These are phyloP conservation scores for Chalcis sispes DNA, from an alignment of 2,888 invertebrate species.

Conservation along the genomic window DNA sequence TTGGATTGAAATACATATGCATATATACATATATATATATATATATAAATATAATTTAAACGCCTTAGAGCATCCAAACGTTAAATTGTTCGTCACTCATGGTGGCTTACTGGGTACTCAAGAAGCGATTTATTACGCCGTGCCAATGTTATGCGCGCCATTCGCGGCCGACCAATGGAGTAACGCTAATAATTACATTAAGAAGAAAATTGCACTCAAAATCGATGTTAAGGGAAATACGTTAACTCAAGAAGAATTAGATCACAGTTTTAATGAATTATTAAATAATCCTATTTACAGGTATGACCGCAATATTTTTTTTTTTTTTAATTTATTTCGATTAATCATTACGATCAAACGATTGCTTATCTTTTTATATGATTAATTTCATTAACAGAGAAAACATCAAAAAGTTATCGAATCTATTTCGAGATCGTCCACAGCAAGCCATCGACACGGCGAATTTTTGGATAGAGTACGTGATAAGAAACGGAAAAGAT, in stretches of 20 bases:
- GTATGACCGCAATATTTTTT: conserved; percentile 10
- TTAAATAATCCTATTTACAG: conserved; percentile 62
- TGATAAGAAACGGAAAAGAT: conserved; percentile 65
- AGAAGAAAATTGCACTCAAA: conserved; percentile 64
- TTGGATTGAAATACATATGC: too few species aligned
- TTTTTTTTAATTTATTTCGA: neutral
- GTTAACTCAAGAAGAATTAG: conserved; percentile 64
- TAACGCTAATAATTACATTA: conserved; percentile 65
- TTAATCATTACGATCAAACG: neutral
- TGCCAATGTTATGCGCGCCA: conserved; percentile 72
- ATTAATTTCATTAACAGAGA: conserved; percentile 59
- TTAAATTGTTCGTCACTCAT: conserved; percentile 71
- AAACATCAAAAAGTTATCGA: conserved; percentile 58
- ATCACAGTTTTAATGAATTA: conserved; percentile 64
- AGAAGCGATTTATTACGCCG: conserved; percentile 69
- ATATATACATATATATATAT: too few species aligned
- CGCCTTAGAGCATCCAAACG: conserved; percentile 70
- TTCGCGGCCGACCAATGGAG: conserved; percentile 70
- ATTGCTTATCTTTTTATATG: neutral
- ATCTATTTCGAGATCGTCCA: conserved; percentile 68
- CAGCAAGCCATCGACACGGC: conserved; percentile 66
- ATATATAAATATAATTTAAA: too few species aligned
- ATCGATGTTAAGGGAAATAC: conserved; percentile 57
- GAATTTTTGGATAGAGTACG: conserved; percentile 69
- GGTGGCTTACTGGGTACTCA: conserved; percentile 71